Base-by-base conservation (phyloP, 1,140 invertebrate species). In the Limonius californicus region DNA sequence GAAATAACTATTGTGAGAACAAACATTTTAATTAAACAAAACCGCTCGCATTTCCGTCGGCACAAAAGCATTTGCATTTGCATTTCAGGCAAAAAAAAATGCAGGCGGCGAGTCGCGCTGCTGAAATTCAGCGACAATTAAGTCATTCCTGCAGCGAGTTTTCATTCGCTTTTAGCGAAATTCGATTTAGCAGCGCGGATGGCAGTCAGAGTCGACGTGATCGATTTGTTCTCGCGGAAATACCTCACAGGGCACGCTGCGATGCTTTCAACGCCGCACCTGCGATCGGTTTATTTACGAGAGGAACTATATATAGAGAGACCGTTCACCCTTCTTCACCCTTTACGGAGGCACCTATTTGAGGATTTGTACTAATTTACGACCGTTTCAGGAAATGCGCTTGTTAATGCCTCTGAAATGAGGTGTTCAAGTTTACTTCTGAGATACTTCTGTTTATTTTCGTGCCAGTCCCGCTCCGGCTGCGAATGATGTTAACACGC, bases 261-360 rank as follows among this genome's bases (percentile, higher is more conserved):
- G 54, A 56, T 45, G 42, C 55, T 61, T 62, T 62, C 60, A 57
- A 56, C 60, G 50, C 60, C 50, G 56, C 61, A 58, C 61, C 61
- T 62, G 61, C 50, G 45, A 58, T 39, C 61, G 42, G 54, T 62
- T 62, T 62, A 62, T 62, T 62, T 62, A 63, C 61, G 56, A 54
- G 23, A 1, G 50, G 14, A 8, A 50, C 61, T 58, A 63, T 53
- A 63, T 63, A 53, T 63, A 54, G 47, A 57, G 35, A 39, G 58
- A 60, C 42, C 35, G 23, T 42, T 55, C 59, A 57, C 30, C 55
- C 42, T 47, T 56, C 18, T 42, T 14, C 20, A 39, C 61, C 54
- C 55, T 53, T 57, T 57, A 54, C 4, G 30, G 16, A 20, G 30
- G 50, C 50, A 39, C 54, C 35, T 62, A 62, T 57, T 57, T 27